Conservation (phyloP, 2,888 invertebrate genomes). For the Mesorhabditis spiculigera region DNA sequence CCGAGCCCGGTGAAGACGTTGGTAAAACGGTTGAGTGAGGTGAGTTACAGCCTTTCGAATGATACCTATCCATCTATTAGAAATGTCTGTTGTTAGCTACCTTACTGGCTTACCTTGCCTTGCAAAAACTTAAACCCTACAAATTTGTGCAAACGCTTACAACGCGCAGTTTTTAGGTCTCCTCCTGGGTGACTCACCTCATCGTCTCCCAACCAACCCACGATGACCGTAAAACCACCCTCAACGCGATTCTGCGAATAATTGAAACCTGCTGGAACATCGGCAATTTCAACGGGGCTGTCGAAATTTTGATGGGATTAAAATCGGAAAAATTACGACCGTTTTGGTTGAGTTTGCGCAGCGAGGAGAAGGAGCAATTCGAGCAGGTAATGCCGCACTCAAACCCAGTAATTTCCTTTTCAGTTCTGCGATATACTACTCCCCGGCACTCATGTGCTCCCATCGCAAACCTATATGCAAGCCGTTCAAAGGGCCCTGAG, state of each 20-base stretch:
- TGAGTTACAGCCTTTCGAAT: slow-evolving; percentile 56
- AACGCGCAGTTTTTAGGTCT: slow-evolving; percentile 70
- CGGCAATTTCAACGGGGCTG: slow-evolving; percentile 88
- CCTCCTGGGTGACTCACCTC: slow-evolving; percentile 88
- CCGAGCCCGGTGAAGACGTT: slow-evolving; percentile 73
- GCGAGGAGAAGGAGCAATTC: slow-evolving; percentile 55
- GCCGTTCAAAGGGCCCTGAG: slow-evolving; percentile 78
- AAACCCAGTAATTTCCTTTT: slow-evolving; percentile 8
- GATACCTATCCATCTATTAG: no score
- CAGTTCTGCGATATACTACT: slow-evolving; percentile 48
- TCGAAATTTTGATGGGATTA: slow-evolving; percentile 89
- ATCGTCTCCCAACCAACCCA: slow-evolving; percentile 80
- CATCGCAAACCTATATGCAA: slow-evolving; percentile 57
- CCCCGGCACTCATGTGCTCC: slow-evolving; percentile 40
- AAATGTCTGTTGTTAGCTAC: no score
- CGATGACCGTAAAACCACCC: slow-evolving; percentile 81
- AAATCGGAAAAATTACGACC: slow-evolving; percentile 89
- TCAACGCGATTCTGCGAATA: slow-evolving; percentile 81
- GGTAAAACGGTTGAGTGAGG: slow-evolving; percentile 86
- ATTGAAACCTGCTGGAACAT: slow-evolving; percentile 88
- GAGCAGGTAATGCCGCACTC: slow-evolving; percentile 29
- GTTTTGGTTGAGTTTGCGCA: slow-evolving; percentile 78
- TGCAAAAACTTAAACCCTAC: not conserved
- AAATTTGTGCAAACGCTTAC: not conserved
- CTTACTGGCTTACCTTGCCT: not conserved